These are phyloP conservation scores for Emydocephalus ijimae DNA, from an alignment of 2,113 vertebrate species.

Conservation along the genomic window DNA sequence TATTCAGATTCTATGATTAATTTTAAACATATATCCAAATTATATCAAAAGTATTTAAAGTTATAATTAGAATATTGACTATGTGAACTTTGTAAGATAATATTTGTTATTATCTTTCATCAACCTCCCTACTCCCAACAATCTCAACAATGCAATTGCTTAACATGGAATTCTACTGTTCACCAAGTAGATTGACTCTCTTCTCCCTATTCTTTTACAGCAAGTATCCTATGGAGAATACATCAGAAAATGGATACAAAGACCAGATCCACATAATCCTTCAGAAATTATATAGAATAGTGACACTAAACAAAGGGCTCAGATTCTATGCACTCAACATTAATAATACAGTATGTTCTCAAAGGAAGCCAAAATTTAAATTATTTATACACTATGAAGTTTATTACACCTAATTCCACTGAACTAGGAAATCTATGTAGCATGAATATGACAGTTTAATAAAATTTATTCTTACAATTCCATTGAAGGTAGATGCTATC, in stretches of 20 bases:
- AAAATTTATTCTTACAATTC: neutral
- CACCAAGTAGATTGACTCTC: neutral
- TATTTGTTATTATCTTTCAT: neutral
- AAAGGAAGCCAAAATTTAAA: slow-evolving; percentile 2
- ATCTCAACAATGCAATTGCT: neutral
- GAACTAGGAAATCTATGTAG: slow-evolving; percentile 1
- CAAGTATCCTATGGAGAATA: neutral
- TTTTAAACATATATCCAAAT: neutral
- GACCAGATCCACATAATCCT: neutral
- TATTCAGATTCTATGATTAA: neutral
- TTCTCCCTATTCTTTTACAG: neutral
- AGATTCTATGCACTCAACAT: slow-evolving; percentile 4
- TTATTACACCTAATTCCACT: neutral
- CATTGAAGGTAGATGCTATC: neutral
- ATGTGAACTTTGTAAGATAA: neutral
- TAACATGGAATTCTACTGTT: neutral
- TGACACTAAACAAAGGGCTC: neutral
- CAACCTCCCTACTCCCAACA: neutral
- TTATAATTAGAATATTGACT: neutral
- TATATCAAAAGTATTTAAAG: neutral
- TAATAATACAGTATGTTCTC: slow-evolving; percentile 22
- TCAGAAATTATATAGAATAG: slow-evolving; percentile 1
- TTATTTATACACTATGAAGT: slow-evolving; percentile 13
- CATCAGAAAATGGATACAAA: neutral
- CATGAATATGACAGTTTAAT: slow-evolving; percentile 1